These are phyloP conservation scores for Trachelus iudaicus DNA, from an alignment of 2,888 invertebrate species.

Conservation along the genomic window DNA sequence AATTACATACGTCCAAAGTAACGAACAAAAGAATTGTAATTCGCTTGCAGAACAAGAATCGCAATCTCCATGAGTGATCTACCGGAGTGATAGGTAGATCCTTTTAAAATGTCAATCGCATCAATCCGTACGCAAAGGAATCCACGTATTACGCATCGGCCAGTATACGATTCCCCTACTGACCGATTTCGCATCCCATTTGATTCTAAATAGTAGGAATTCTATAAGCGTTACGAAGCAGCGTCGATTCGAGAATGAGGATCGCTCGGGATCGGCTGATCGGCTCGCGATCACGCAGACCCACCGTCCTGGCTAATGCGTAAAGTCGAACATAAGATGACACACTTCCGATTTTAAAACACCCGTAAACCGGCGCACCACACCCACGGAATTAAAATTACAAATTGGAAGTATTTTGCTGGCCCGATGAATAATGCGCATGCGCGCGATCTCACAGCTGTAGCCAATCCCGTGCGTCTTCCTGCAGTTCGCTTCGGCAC, in stretches of 20 bases:
- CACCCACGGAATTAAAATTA: constrained; percentile 47
- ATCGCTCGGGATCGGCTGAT: constrained; percentile 10
- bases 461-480: not conserved
- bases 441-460: not conserved
- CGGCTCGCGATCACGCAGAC: constrained; percentile 5
- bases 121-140: not conserved
- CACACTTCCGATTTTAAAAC: constrained; percentile 39
- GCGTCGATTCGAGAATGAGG: not conserved
- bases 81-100: not conserved
- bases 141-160: not conserved
- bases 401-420: constrained; percentile 28
- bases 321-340: constrained; percentile 43
- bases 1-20: not conserved
- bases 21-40: not conserved
- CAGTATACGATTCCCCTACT: not conserved
- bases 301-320: constrained; percentile 15
- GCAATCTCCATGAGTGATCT: not conserved
- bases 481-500: not conserved
- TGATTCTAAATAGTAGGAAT: constrained; percentile 18
- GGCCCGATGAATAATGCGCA: not conserved
- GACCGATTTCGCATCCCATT: not conserved
- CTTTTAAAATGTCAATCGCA: not conserved
- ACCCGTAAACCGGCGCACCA: constrained; percentile 20
- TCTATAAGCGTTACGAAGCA: constrained; percentile 8
- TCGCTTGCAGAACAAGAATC: not conserved